Conservation (phyloP, 92 coral and sea anemone species). For the Metridium senile region DNA sequence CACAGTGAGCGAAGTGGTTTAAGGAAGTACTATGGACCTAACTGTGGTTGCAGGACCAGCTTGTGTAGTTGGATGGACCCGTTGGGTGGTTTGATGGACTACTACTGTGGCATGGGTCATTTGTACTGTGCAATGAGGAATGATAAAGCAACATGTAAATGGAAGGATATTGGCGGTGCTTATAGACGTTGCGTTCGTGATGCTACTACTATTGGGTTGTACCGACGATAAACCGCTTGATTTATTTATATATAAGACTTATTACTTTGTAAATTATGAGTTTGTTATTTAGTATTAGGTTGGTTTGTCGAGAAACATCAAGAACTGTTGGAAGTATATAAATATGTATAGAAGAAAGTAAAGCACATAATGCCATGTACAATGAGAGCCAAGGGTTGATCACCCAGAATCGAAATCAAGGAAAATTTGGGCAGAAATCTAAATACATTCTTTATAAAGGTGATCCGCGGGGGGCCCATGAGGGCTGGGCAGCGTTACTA, state of each 20-base stretch:
- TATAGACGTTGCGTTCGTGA: slow-evolving; percentile 18
- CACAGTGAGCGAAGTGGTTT: slow-evolving; percentile 66
- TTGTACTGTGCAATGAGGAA: slow-evolving; percentile 43
- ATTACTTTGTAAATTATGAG: not conserved
- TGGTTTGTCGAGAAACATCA: no score
- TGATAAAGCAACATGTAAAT: slow-evolving; percentile 32
- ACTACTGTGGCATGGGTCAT: slow-evolving; percentile 23
- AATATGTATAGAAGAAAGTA: no score
- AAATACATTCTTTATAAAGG: no score
- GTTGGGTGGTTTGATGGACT: slow-evolving; percentile 31
- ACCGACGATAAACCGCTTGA: slow-evolving; percentile 5
- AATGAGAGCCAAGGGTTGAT: no score
- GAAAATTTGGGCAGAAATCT: no score
- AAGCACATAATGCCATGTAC: no score
- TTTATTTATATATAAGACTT: slow-evolving; percentile 11
- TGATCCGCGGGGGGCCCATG: no score
- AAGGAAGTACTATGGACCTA: slow-evolving; percentile 62
- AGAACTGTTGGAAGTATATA: no score
- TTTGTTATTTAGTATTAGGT: no score
- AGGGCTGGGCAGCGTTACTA: no score
- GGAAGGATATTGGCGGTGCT: slow-evolving; percentile 32
- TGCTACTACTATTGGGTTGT: slow-evolving; percentile 19
- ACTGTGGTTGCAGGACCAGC: slow-evolving; percentile 74
- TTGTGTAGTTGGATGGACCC: slow-evolving; percentile 49
- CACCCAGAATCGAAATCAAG: no score